These are phyloP conservation scores for Omphaloscelis lunosa DNA, from an alignment of 2,888 invertebrate species.

Conservation along the genomic window DNA sequence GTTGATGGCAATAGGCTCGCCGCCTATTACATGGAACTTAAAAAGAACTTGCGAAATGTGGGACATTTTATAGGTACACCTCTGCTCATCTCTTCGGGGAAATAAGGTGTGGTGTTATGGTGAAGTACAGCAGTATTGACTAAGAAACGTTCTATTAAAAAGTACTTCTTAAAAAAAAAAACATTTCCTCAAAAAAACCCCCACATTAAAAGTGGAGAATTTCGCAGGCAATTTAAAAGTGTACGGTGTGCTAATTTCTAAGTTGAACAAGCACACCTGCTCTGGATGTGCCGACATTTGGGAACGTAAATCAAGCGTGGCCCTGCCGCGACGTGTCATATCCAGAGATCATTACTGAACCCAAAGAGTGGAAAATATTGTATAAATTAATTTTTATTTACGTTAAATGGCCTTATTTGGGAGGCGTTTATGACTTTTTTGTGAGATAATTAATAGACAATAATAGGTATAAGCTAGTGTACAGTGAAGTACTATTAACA, in stretches of 20 bases:
- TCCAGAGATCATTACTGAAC: constrained; percentile 74
- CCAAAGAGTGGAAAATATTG: constrained; percentile 54
- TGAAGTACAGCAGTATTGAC: background rate
- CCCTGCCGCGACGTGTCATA: constrained; percentile 69
- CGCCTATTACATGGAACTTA: background rate
- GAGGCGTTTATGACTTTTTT: background rate
- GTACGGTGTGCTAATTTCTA: constrained; percentile 65
- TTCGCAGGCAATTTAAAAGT: constrained; percentile 60
- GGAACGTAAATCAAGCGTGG: constrained; percentile 72
- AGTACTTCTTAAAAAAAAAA: background rate
- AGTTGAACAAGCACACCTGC: constrained; percentile 70
- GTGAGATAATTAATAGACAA: background rate
- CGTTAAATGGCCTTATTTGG: constrained; percentile 23
- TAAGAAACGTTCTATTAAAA: background rate
- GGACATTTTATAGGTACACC: background rate
- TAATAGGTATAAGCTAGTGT: no score
- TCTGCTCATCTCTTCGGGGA: background rate
- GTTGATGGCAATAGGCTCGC: background rate
- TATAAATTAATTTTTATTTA: constrained; percentile 60
- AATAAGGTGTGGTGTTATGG: background rate
- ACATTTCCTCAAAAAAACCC: background rate
- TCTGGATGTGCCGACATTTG: constrained; percentile 65
- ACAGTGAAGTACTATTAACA: no score
- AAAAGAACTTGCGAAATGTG: background rate
- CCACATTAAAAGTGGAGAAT: constrained; percentile 22